phyloP scores from a whole-genome alignment of 2,113 vertebrate species.

The Synodontis membranacea region DNA sequence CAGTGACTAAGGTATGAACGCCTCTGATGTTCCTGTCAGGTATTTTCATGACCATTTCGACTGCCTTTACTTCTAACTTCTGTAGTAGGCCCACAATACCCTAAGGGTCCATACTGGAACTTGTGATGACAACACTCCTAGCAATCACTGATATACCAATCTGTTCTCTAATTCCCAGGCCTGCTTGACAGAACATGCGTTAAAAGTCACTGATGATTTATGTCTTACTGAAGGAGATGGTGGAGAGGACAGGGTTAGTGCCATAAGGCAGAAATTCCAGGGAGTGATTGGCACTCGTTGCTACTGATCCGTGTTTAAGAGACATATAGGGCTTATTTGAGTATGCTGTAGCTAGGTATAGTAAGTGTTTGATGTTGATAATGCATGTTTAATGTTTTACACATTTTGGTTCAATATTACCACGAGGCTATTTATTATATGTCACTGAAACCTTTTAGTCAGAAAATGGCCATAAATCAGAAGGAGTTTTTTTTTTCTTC shows the following conservation, averaged over 20 bases:
- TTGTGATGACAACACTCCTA: constrained; percentile 36
- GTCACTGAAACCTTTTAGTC: neutral
- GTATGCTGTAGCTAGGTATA: neutral
- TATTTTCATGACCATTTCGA: constrained; percentile 44
- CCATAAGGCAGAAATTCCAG: constrained; percentile 15
- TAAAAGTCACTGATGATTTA: constrained; percentile 35
- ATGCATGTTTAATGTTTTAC: neutral
- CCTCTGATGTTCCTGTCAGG: constrained; percentile 28
- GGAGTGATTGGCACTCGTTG: constrained; percentile 24
- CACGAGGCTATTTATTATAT: neutral
- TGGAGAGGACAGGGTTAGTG: neutral
- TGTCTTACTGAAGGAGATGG: constrained; percentile 29
- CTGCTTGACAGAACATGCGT: constrained; percentile 48
- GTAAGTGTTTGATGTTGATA: neutral
- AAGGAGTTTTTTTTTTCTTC: too few species aligned
- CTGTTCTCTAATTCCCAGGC: constrained; percentile 36
- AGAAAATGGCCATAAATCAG: constrained; percentile 20
- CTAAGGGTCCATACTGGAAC: constrained; percentile 25
- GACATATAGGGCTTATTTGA: neutral
- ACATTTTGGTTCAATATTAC: neutral
- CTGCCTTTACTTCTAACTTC: constrained; percentile 26
- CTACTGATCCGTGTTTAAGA: constrained; percentile 18
- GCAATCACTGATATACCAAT: constrained; percentile 33
- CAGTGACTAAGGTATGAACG: constrained; percentile 39
- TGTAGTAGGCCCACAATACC: constrained; percentile 23